Evolutionary conservation across 2,888 invertebrate genomes (phyloP).

Genomic region (Lissocephala sabroskyi): DNA sequence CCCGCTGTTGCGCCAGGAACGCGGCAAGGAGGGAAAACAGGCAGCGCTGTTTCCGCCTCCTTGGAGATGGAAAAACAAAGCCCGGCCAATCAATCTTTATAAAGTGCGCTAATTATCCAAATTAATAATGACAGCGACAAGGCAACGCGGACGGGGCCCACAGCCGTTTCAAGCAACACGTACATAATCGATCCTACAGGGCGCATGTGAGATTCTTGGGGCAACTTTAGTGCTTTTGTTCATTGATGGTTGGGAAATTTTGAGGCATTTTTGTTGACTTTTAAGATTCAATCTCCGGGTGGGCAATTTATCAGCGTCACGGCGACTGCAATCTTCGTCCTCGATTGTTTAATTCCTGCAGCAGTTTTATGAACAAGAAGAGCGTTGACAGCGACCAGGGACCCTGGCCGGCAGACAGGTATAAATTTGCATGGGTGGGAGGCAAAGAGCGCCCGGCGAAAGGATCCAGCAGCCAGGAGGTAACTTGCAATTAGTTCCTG

Average conservation of each 20-base stretch:
- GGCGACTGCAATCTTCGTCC: background rate
- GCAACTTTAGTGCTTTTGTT: no score
- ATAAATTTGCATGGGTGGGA: no score
- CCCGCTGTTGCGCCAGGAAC: no score
- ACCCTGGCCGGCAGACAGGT: background rate
- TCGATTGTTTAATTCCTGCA: slow-evolving; percentile 36
- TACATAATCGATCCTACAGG: no score
- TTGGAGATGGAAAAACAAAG: no score
- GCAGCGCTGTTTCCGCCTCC: slow-evolving; percentile 16
- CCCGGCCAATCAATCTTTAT: slow-evolving; percentile 55
- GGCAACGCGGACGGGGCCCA: no score
- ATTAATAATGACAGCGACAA: slow-evolving; percentile 59
- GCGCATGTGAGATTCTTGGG: no score
- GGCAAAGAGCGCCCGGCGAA: slow-evolving; percentile 15
- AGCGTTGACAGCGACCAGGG: slow-evolving; percentile 21
- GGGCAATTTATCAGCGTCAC: slow-evolving; percentile 14
- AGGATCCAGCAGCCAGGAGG: slow-evolving; percentile 15
- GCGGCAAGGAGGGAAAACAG: no score
- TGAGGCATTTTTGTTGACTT: no score
- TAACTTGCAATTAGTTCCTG: slow-evolving; percentile 56
- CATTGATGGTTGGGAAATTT: no score
- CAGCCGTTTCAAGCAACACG: no score
- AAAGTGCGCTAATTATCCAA: slow-evolving; percentile 54
- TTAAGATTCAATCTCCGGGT: slow-evolving; percentile 21
- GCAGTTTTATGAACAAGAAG: slow-evolving; percentile 1